A percentile compares a stretch with the other conserved stretches of the same genome.
phyloP scores from a whole-genome alignment of 1,140 invertebrate genomes.

The Teleogryllus occipitalis region DNA sequence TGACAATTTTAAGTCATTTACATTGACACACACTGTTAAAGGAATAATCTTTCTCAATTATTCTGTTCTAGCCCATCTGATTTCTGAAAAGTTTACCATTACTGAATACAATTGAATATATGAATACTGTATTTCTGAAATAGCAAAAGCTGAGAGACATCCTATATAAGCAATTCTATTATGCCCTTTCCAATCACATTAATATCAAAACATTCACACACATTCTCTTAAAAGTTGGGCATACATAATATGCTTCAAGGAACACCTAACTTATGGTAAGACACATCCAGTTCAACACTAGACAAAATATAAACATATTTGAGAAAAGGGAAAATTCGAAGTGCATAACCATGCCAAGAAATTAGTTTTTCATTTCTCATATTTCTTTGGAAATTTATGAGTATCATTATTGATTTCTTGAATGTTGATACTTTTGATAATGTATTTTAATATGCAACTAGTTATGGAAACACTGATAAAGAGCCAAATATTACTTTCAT shows the following conservation, averaged over 20 bases:
- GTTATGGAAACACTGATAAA: no score
- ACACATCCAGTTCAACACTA: slow-evolving; percentile 19
- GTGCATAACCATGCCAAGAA: background rate
- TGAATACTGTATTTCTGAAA: background rate
- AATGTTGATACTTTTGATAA: no score
- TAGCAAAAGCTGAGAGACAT: background rate
- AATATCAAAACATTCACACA: background rate
- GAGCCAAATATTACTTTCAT: no score
- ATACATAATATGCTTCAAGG: slow-evolving; percentile 11
- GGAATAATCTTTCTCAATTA: no score
- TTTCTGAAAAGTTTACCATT: background rate
- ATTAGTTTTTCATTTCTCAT: no score
- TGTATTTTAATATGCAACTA: no score
- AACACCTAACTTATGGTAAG: slow-evolving; percentile 20
- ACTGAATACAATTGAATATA: background rate
- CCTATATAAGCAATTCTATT: background rate
- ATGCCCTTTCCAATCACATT: background rate
- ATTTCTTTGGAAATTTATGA: no score
- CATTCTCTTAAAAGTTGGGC: background rate
- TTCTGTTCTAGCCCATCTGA: background rate
- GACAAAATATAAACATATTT: slow-evolving; percentile 20
- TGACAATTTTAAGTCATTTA: no score
- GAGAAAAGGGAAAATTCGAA: slow-evolving; percentile 14
- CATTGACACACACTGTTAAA: no score
- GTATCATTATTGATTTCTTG: no score